These are phyloP conservation scores for Drosophila obscura DNA, from an alignment of 1,140 invertebrate species.

Conservation along the genomic window DNA sequence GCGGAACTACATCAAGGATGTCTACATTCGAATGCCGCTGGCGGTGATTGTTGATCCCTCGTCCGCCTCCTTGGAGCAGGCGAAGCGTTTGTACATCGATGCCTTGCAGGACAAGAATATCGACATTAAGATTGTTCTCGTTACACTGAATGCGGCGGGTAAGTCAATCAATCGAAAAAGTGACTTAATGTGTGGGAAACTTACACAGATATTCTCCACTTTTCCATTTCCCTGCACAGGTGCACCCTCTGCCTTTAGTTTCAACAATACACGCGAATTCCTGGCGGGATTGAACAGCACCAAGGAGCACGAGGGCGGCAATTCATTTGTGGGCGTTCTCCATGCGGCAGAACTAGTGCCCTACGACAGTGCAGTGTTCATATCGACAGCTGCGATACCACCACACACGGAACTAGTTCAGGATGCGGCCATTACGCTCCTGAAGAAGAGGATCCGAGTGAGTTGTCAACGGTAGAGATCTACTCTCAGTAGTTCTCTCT, in stretches of 20 bases:
- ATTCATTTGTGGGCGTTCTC: slow-evolving; percentile 79
- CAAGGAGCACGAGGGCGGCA: slow-evolving; percentile 70
- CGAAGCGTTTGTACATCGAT: slow-evolving; percentile 85
- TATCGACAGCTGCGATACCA: slow-evolving; percentile 84
- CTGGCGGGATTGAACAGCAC: slow-evolving; percentile 82
- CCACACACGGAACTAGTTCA: slow-evolving; percentile 84
- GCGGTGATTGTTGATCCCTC: slow-evolving; percentile 85
- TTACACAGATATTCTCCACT: neutral
- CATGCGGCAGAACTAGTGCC: slow-evolving; percentile 85
- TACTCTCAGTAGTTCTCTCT: too few relatives aligned
- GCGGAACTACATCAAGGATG: slow-evolving; percentile 85
- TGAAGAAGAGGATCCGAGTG: slow-evolving; percentile 85
- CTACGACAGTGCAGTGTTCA: slow-evolving; percentile 86
- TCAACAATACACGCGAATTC: slow-evolving; percentile 81
- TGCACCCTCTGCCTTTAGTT: slow-evolving; percentile 75
- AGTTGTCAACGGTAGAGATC: slow-evolving; percentile 20
- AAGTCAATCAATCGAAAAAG: slow-evolving; percentile 19
- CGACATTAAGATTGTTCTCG: slow-evolving; percentile 80
- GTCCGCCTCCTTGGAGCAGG: slow-evolving; percentile 84
- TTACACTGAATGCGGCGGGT: slow-evolving; percentile 80
- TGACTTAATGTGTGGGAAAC: neutral
- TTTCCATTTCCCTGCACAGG: slow-evolving; percentile 37
- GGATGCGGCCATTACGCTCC: slow-evolving; percentile 84
- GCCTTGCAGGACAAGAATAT: slow-evolving; percentile 79
- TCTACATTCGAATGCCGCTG: slow-evolving; percentile 85